Evolutionary conservation across 2,797 vertebrate species (phyloP), one percentile per base, ranked within the genome.

Genomic region (Bucorvus abyssinicus): DNA sequence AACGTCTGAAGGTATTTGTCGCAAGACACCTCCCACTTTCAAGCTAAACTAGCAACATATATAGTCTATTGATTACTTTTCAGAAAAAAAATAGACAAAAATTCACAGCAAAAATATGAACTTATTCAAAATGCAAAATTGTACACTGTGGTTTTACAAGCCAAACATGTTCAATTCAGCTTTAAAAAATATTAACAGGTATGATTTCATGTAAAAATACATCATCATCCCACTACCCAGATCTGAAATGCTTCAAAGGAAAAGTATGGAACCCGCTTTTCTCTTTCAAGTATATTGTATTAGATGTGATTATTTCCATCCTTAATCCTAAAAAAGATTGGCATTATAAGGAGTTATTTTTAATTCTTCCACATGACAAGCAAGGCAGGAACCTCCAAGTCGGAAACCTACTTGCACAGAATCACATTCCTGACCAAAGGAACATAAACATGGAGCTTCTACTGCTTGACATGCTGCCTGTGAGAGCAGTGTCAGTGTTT

Each of bases 271-370:
- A 63, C 4, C 13, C 3, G 2, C 21, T 86, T 73, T 70, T 82
- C 45, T 67, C 44, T 90, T 87, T 47, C 56, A 70, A 82, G 27
- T 53, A 5, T 24, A 52, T 47, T 80, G 77, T 55, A 85, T 26
- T 81, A 59, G 27, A 44, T 19, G 10, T 2, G 4, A 91, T 76
- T 89, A 69, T 61, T 94, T 76, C 47, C 12, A 70, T 64, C 52
- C 56, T 78, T 69, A 81, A 68, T 67, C 32, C 32, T 77, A 59
- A 69, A 74, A 1, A 34, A 79, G 61, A 59, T 0, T 61, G 67
- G 68, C 38, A 94, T 70, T 91, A 19, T 15, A 84, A 70, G 44
- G 40, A 94, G 67, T 40, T 93, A 82, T 91, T 94, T 96, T 94
- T 87, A 94, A 74, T 81, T 60, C 44, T 64, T 82, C 36, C 70